phyloP scores from a whole-genome alignment of 2,888 invertebrate species.

The Pyrocoelia pectoralis region DNA sequence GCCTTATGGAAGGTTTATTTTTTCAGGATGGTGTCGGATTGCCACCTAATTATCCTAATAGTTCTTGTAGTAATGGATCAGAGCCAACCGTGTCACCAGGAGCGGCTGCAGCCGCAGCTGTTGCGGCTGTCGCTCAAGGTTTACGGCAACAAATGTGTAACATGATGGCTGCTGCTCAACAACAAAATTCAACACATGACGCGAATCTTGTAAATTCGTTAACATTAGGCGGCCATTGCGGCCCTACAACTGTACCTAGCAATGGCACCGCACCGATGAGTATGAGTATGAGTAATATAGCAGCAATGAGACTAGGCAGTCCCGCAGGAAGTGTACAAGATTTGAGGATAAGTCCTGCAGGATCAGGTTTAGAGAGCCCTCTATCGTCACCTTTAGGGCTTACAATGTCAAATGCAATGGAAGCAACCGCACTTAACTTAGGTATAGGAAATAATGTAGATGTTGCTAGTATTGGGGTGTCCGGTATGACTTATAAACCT shows the following conservation, averaged over 20 bases:
- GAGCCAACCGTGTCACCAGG: conserved; percentile 70
- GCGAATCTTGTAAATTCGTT: conserved; percentile 58
- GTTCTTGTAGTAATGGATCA: conserved; percentile 65
- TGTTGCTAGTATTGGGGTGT: conserved; percentile 64
- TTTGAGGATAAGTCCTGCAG: conserved; percentile 60
- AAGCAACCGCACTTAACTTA: conserved; percentile 60
- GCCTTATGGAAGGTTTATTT: conserved; percentile 32
- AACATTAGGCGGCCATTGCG: conserved; percentile 57
- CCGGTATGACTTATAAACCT: conserved; percentile 72
- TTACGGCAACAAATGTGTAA: conserved; percentile 87
- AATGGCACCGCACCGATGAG: conserved; percentile 57
- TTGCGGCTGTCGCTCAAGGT: conserved; percentile 86
- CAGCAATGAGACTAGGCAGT: conserved; percentile 58
- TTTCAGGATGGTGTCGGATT: conserved; percentile 71
- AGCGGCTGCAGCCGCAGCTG: conserved; percentile 83
- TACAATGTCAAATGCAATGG: conserved; percentile 62
- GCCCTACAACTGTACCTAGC: conserved; percentile 49
- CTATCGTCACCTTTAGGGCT: conserved; percentile 70
- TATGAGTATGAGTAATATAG: conserved; percentile 54
- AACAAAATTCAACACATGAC: conserved; percentile 63
- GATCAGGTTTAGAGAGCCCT: conserved; percentile 65
- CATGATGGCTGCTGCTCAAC: conserved; percentile 75
- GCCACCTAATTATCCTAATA: conserved; percentile 65
- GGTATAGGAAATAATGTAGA: conserved; percentile 62
- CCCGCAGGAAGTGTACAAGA: conserved; percentile 61